Conservation (phyloP, 2,888 invertebrate genomes). For the Hydrotaea diabolus region DNA sequence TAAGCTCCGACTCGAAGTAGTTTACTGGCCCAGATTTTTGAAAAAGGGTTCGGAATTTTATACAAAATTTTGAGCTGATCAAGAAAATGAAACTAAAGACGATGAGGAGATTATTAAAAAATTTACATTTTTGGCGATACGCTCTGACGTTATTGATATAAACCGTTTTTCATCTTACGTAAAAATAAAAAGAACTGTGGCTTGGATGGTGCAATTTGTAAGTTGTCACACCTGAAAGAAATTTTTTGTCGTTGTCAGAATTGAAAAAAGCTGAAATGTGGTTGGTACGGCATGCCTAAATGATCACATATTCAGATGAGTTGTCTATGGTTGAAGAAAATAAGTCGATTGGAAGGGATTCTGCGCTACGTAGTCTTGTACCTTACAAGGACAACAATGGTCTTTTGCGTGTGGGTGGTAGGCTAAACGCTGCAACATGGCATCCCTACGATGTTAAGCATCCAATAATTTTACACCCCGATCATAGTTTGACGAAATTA, state of each 20-base stretch:
- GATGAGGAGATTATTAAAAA: not conserved
- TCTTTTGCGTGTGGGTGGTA: conserved; percentile 41
- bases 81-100: not conserved
- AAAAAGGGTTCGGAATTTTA: not conserved
- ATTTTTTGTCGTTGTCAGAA: not conserved
- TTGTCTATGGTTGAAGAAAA: not conserved
- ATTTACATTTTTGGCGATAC: too few species aligned
- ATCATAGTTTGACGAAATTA: conserved; percentile 51
- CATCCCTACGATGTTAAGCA: conserved; percentile 52
- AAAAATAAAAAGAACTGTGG: conserved; percentile 15
- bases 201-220: not conserved
- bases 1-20: conserved; percentile 32
- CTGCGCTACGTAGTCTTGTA: not conserved
- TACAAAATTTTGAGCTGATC: not conserved
- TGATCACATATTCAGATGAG: too few species aligned
- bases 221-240: not conserved
- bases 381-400: conserved; percentile 15
- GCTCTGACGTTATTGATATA: not conserved
- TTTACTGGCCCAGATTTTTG: conserved; percentile 33
- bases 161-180: not conserved
- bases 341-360: not conserved
- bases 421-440: conserved; percentile 57
- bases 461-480: conserved; percentile 50
- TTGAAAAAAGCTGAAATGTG: not conserved
- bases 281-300: not conserved